Evolutionary conservation across 2,797 vertebrate species (phyloP), one percentile per base, ranked within the genome.

Genomic region (Gymnoscopelus microlampas): DNA sequence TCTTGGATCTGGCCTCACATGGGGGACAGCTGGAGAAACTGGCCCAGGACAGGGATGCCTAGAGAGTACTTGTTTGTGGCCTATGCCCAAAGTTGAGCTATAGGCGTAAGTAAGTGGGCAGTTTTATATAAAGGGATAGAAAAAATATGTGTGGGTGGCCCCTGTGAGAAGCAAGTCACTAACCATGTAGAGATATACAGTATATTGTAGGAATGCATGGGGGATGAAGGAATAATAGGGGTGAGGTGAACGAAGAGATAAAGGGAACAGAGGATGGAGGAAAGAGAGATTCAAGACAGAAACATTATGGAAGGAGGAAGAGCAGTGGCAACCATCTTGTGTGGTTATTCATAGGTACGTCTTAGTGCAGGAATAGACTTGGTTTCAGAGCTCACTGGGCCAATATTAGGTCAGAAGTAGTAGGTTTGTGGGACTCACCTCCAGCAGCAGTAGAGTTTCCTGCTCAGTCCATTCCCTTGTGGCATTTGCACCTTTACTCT

Each of bases 391-490:
- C 12, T 29, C 13, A 19, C 35, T 7, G 55, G 23, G 9, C 23
- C n/a, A 32, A 3, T 32, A 4, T 32, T 32, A 32, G 5, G 32
- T 35, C 32, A 35, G n/a, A n/a, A n/a, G 32, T 35, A 44, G 8
- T 44, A 44, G 39, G 9, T 8, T 44, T 44, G 7, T 4, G 14
- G 55, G 26, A 69, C 93, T 95, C 82, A 98, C 98, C 93, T 99
- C 98, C 0, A 99, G 79, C 4, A 99, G 94, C 32, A 99, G 93
- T 44, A 99, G 85, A 0, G 98, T 99, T 88, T 99, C 98, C 82
- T 99, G 97, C 72, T 99, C 98, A 0, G 96, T 98, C 98, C 98
- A 99, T 2, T 99, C 97, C 71, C 97, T 93, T 66, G 95, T 95
- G 48, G 95, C 95, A 69, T 88, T 95, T 5, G 90, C 91, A 0